Evolutionary conservation across 2,888 invertebrate species (phyloP).

Genomic region (Bellardia pandia): DNA sequence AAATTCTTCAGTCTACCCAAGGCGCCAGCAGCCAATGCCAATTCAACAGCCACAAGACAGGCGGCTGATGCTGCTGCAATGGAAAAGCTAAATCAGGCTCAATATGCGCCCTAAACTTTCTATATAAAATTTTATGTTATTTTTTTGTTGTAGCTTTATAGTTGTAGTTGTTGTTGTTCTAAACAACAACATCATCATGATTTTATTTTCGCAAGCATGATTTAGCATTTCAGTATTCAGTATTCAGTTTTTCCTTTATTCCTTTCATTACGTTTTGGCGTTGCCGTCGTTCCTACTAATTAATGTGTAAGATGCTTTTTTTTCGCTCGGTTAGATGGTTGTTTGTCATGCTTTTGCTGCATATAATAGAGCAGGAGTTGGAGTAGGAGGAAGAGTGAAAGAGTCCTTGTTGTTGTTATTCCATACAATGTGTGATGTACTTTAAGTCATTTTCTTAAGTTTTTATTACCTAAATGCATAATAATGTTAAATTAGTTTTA

Average conservation of each 20-base stretch:
- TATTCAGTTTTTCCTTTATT: slow-evolving; percentile 32
- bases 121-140: slow-evolving; percentile 27
- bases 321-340: slow-evolving; percentile 34
- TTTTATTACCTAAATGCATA: slow-evolving; percentile 70
- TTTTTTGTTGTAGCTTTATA: slow-evolving; percentile 30
- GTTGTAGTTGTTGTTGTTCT: slow-evolving; percentile 59
- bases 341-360: slow-evolving; percentile 47
- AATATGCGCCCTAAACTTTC: slow-evolving; percentile 75
- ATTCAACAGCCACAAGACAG: slow-evolving; percentile 54
- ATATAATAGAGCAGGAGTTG: slow-evolving; percentile 9
- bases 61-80: slow-evolving; percentile 63
- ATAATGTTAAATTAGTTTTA: slow-evolving; percentile 65
- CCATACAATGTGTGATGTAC: slow-evolving; percentile 72
- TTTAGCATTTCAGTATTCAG: slow-evolving; percentile 63
- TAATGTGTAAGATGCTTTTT: slow-evolving; percentile 57
- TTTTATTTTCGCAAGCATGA: slow-evolving; percentile 61
- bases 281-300: slow-evolving; percentile 52
- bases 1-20: slow-evolving; percentile 84
- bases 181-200: slow-evolving; percentile 61
- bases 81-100: slow-evolving; percentile 77
- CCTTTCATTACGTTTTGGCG: slow-evolving; percentile 6
- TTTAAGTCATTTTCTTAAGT: slow-evolving; percentile 76
- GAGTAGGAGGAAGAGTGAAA: background rate
- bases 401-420: slow-evolving; percentile 56
- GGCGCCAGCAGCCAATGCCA: slow-evolving; percentile 75